phyloP scores from a whole-genome alignment of 1,140 invertebrate species.

The Brachionus rotundiformis region DNA sequence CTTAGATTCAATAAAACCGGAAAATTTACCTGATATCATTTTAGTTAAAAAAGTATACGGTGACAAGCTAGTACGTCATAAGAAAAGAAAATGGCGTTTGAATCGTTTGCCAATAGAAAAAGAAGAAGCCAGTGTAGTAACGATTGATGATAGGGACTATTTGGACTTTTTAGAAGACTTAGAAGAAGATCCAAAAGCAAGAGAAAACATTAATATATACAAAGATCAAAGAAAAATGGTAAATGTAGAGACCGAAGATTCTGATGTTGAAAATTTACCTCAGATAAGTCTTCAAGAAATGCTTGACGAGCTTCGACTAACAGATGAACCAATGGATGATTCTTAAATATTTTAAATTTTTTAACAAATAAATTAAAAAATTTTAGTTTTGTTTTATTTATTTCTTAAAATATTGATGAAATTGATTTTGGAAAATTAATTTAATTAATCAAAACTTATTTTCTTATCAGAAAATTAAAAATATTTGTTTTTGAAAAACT shows the following conservation, averaged over 20 bases:
- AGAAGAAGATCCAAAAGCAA: slow-evolving; percentile 85
- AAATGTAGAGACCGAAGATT: slow-evolving; percentile 53
- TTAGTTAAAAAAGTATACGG: slow-evolving; percentile 89
- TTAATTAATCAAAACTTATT: too few species aligned
- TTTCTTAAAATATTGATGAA: too few species aligned
- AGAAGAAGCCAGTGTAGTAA: slow-evolving; percentile 70
- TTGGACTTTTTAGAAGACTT: slow-evolving; percentile 94
- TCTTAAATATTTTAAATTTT: slow-evolving; percentile 19
- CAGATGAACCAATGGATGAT: slow-evolving; percentile 56
- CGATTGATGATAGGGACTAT: slow-evolving; percentile 73
- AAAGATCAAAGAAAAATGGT: slow-evolving; percentile 53
- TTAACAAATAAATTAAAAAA: slow-evolving; percentile 19
- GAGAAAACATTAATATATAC: slow-evolving; percentile 83
- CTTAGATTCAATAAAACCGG: slow-evolving; percentile 75
- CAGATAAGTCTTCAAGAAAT: slow-evolving; percentile 91
- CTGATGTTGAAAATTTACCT: slow-evolving; percentile 73
- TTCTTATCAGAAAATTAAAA: too few species aligned
- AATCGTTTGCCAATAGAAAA: slow-evolving; percentile 74
- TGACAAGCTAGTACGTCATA: slow-evolving; percentile 72
- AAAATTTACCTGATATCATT: slow-evolving; percentile 80
- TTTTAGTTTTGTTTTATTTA: background rate
- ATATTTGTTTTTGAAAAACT: too few species aligned
- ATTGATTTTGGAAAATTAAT: too few species aligned
- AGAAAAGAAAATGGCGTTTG: slow-evolving; percentile 85
- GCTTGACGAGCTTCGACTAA: slow-evolving; percentile 81